Conservation (phyloP, 2,888 invertebrate genomes). For the Andrena haemorrhoa region DNA sequence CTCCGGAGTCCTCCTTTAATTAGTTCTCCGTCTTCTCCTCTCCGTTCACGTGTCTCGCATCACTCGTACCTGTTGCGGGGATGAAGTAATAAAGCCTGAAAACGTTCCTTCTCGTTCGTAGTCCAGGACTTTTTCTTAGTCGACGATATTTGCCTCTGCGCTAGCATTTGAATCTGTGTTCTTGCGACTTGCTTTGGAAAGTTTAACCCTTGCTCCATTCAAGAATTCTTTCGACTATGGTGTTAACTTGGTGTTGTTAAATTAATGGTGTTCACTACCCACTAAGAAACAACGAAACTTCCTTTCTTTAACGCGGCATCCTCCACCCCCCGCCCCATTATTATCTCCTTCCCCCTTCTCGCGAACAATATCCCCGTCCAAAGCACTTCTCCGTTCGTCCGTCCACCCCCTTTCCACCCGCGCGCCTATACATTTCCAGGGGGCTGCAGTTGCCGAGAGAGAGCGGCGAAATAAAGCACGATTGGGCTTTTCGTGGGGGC, state of each 20-base stretch:
- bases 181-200: too few relatives aligned
- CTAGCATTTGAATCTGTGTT: neutral
- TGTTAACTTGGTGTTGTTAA: too few relatives aligned
- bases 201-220: neutral
- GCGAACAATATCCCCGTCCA: neutral
- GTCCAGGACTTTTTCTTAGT: neutral
- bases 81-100: conserved; percentile 8
- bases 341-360: neutral
- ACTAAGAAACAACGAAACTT: neutral
- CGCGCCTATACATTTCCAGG: neutral
- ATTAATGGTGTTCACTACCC: too few relatives aligned
- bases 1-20: conserved; percentile 28
- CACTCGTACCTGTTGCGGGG: conserved; percentile 41
- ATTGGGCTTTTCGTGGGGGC: conserved; percentile 68
- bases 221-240: neutral
- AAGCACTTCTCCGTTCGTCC: neutral
- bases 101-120: neutral
- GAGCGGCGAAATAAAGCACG: conserved; percentile 70
- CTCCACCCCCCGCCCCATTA: neutral
- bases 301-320: too few relatives aligned
- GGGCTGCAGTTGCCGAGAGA: conserved; percentile 19
- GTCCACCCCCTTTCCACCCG: neutral
- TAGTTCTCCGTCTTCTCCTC: conserved; percentile 5
- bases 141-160: neutral
- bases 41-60: conserved; percentile 15